A percentile compares a stretch with the other conserved stretches of the same genome.
phyloP scores from a whole-genome alignment of 1,140 invertebrate species.

The Liolophura sinensis region DNA sequence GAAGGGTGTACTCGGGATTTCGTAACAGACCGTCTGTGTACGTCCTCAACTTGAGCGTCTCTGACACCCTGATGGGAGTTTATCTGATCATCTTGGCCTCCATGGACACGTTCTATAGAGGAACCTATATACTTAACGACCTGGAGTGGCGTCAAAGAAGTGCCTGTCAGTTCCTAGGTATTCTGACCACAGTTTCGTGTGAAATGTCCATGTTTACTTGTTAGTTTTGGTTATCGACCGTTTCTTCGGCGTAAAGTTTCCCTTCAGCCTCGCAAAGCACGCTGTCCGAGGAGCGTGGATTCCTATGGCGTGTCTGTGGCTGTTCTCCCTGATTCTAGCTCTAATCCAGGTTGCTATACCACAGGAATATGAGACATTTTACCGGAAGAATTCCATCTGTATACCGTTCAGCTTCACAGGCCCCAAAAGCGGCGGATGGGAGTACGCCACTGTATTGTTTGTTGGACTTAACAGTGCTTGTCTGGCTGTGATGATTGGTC shows the following conservation, averaged over 20 bases:
- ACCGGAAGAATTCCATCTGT: too few species aligned
- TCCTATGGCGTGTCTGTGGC: slow-evolving; percentile 18
- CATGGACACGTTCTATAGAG: slow-evolving; percentile 33
- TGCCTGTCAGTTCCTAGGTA: slow-evolving; percentile 38
- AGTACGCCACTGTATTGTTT: too few species aligned
- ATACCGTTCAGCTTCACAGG: too few species aligned
- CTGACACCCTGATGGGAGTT: slow-evolving; percentile 47
- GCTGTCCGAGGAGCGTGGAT: slow-evolving; percentile 11
- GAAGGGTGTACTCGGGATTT: neutral
- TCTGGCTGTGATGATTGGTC: too few species aligned
- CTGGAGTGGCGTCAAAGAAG: slow-evolving; percentile 31
- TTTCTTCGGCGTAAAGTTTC: slow-evolving; percentile 32
- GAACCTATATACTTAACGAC: slow-evolving; percentile 35
- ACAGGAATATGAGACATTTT: slow-evolving; percentile 13
- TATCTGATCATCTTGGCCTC: slow-evolving; percentile 44
- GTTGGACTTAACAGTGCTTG: too few species aligned
- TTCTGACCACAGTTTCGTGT: slow-evolving; percentile 33
- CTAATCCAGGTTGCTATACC: slow-evolving; percentile 21
- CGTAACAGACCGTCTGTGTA: neutral
- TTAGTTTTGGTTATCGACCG: slow-evolving; percentile 40
- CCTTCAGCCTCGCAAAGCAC: slow-evolving; percentile 22
- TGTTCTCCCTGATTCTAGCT: slow-evolving; percentile 16
- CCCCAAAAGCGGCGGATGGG: too few species aligned
- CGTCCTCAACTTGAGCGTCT: slow-evolving; percentile 34
- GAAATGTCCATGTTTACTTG: slow-evolving; percentile 39